Conservation (phyloP, 2,888 invertebrate species). For the Oeneis ivallda region DNA sequence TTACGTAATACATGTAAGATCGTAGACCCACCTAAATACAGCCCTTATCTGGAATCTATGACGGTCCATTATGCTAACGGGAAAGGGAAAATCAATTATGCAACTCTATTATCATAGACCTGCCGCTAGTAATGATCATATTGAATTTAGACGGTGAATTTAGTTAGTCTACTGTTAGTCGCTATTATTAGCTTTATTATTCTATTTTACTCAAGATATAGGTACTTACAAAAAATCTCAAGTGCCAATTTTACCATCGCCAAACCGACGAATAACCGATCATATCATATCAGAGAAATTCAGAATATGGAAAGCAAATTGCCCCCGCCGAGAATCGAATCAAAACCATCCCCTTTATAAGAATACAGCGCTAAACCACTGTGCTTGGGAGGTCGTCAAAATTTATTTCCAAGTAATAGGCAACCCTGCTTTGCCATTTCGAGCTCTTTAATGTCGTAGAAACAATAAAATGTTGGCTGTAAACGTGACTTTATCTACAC, state of each 20-base stretch:
- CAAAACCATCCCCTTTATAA: background rate
- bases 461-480: conserved; percentile 65
- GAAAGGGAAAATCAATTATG: conserved; percentile 11
- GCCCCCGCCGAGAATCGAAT: no score
- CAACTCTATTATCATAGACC: conserved; percentile 7
- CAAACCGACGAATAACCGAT: background rate
- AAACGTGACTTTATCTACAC: conserved; percentile 64
- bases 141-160: background rate
- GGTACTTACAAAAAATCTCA: no score
- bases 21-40: conserved; percentile 3
- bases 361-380: background rate
- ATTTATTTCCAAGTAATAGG: background rate
- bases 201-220: no score
- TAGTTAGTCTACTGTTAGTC: background rate
- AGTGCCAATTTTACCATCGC: no score
- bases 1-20: background rate
- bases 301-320: no score
- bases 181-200: background rate
- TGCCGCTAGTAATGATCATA: background rate
- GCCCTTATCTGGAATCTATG: conserved; percentile 3
- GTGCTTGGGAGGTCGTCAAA: background rate
- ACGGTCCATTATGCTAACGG: conserved; percentile 2
- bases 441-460: conserved; percentile 50
- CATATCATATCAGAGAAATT: no score
- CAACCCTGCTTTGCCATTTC: conserved; percentile 37